Evolutionary conservation across 2,113 vertebrate species (phyloP), one percentile per base, ranked within the genome.

Genomic region (Struthio camelus): DNA sequence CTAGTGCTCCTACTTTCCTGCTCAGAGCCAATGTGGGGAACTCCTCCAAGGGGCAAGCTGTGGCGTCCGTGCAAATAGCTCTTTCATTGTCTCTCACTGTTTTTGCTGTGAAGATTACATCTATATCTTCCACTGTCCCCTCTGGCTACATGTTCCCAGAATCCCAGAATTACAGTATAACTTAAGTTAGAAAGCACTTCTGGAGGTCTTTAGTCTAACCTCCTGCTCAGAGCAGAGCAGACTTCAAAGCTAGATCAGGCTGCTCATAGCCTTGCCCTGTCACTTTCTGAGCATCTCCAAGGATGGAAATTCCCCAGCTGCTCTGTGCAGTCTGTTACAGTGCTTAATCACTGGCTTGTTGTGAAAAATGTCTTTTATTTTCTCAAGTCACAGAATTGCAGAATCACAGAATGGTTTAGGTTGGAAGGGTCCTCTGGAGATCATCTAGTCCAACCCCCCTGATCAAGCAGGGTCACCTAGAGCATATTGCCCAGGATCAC

Each of bases 11-110:
- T 36, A 34, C 59, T 36, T 23, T 28, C 38, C n/a, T 62, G 20
- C 28, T 38, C 51, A 66, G 53, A 73, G 24, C 34, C 59, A 19
- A 44, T 0, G 3, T 0, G 1, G 28, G 34, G 20, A 79, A 11
- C 24, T 73, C 28, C 20, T 67, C 38, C 46, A 17, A 32, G 58
- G 0, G 1, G 14, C 28, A 78, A 72, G 14, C 23, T n/a, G 58
- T 34, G 32, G 38, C 46, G 28, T 32, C 42, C 1, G 0, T 25
- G 28, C 3, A 6, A 89, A 9, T 1, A 2, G 32, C 23, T 66
- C 27, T 44, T 72, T 59, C 38, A n/a, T 25, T 1, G 0, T 40
- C 10, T 61, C 38, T 80, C 61, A n/a, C 16, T 11, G 6, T 12
- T 30, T 14, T 14, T 15, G 62, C 40, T 1, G 1, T 48, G 54